These are phyloP conservation scores for Erethizon dorsatum DNA, from an alignment of 2,797 vertebrate genomes.

Conservation along the genomic window DNA sequence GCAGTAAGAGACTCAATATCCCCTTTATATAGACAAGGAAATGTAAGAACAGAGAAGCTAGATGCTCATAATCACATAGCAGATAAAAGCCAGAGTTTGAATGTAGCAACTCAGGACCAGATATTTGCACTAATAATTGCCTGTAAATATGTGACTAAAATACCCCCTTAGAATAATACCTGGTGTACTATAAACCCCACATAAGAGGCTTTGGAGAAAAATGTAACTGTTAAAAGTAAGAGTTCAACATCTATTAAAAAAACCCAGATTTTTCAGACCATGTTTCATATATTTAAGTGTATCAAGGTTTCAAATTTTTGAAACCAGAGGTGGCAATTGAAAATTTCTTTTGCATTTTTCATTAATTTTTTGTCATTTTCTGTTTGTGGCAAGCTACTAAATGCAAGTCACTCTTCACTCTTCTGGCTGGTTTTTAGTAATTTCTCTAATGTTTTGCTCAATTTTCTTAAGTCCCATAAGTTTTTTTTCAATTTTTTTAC, in stretches of 20 bases:
- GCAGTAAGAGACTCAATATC: not conserved
- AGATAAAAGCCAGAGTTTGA: not conserved
- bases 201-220: conserved; percentile 27
- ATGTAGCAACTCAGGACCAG: not conserved
- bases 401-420: not conserved
- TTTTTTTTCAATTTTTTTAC: not conserved
- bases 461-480: not conserved
- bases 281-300: not conserved
- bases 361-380: not conserved
- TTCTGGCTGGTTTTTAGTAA: not conserved
- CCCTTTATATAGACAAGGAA: not conserved
- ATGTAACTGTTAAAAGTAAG: not conserved
- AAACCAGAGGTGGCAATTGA: not conserved
- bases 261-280: not conserved
- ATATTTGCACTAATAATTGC: not conserved
- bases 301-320: not conserved
- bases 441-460: not conserved
- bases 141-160: not conserved
- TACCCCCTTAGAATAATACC: not conserved
- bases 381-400: not conserved
- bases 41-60: not conserved
- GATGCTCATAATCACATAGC: not conserved
- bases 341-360: not conserved
- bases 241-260: not conserved
- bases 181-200: not conserved